Conservation (phyloP, 2,113 vertebrate genomes). For the Serinus canaria region DNA sequence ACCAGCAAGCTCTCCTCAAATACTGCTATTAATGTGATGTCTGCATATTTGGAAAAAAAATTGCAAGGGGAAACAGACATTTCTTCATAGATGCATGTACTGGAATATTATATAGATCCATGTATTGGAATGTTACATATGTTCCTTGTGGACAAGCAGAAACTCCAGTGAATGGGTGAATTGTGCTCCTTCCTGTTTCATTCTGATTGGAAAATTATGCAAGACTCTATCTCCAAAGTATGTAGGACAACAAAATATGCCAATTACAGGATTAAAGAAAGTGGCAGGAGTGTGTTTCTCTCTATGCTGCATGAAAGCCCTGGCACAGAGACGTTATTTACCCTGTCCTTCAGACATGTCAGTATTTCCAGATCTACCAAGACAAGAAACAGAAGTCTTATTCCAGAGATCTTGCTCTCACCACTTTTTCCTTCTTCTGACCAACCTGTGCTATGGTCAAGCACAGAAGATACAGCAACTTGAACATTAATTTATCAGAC, state of each 20-base stretch:
- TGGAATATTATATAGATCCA: background rate
- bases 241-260: background rate
- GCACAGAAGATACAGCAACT: background rate
- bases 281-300: background rate
- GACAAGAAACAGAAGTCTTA: background rate
- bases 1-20: background rate
- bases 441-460: background rate
- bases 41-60: background rate
- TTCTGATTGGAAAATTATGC: background rate
- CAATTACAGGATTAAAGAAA: background rate
- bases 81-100: background rate
- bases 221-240: background rate
- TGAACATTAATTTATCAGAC: background rate
- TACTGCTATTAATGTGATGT: background rate
- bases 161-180: background rate
- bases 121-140: background rate
- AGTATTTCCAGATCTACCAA: background rate
- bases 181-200: background rate
- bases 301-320: background rate
- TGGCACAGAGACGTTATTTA: background rate
- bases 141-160: background rate
- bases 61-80: background rate
- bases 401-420: background rate
- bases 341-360: background rate
- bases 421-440: background rate